Base-by-base conservation (phyloP, 2,113 vertebrate genomes). In the Manacus vitellinus region DNA sequence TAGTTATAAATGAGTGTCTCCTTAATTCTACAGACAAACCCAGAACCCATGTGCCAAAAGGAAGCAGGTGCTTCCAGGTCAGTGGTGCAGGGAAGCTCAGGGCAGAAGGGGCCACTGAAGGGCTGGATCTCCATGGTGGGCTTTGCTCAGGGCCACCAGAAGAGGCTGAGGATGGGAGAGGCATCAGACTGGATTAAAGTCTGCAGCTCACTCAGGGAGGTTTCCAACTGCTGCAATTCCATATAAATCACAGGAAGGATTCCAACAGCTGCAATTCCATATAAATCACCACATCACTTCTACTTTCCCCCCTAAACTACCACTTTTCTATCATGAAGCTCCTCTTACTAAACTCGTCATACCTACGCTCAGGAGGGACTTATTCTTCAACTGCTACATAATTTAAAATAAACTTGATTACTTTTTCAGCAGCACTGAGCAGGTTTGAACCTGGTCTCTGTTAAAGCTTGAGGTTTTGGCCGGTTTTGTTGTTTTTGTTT, bases 221-320 rank as follows among this genome's bases (percentile, higher is more conserved):
- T 55, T 8, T 18, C 19, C 47, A 82, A 0, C 0, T 1, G 33
- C 7, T 71, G 12, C 18, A 71, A 4, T 46, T 33, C 58, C 79
- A 14, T 6, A 31, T 1, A 44, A 72, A 83, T 35, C 28, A 72
- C 12, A 80, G 5, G 49, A 9, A 66, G 70, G 46, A 71, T 8
- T 17, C 19, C 47, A 82, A 1, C 0, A 1, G 31, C 7, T 71
- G 13, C 27, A 71, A 5, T 46, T 33, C 58, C 76, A 11, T 8
- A 28, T 1, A 44, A 68, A 80, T 39, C 28, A 72, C 12, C 44
- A 35, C 35, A 21, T 3, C 37, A 27, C 12, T 54, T 49, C 52
- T 35, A 43, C 24, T 31, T 18, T 0, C 10, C 3, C 4, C 12
- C 6, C 4, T 2, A n/a, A 87, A 37, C 24, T 4, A 6, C 12